phyloP scores from a whole-genome alignment of 1,140 invertebrate species.

The Hesperophylax magnus region DNA sequence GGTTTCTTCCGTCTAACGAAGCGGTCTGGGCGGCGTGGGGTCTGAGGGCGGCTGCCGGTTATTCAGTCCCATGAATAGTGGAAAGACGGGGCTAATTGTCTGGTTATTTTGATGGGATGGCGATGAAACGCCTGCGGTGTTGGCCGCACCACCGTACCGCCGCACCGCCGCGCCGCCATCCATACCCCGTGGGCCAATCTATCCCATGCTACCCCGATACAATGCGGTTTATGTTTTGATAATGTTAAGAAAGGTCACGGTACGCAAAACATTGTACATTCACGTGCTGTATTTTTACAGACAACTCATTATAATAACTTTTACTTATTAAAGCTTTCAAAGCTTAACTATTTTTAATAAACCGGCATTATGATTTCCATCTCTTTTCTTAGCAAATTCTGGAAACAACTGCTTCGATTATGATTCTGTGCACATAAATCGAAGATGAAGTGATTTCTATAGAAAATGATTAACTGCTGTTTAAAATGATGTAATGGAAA shows the following conservation, averaged over 20 bases:
- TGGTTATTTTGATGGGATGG: slow-evolving; percentile 46
- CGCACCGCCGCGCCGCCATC: background rate
- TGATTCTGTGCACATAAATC: no score
- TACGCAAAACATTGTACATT: no score
- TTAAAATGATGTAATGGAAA: no score
- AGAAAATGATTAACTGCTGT: no score
- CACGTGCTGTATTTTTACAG: no score
- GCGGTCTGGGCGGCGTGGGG: slow-evolving; percentile 32
- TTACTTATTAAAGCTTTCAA: no score
- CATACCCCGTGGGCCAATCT: background rate
- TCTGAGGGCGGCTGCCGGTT: background rate
- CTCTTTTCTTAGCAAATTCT: no score
- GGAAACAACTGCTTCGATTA: no score
- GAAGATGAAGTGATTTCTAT: no score
- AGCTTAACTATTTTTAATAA: no score
- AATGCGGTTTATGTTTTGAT: slow-evolving; percentile 14
- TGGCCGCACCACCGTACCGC: background rate
- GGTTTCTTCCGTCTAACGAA: slow-evolving; percentile 48
- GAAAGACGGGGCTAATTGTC: slow-evolving; percentile 41
- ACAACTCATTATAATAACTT: no score
- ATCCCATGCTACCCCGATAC: background rate
- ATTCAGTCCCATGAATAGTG: background rate
- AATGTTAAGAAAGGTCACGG: background rate
- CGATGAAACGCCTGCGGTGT: slow-evolving; percentile 35
- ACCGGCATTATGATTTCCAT: no score